Evolutionary conservation across 1,140 invertebrate genomes (phyloP), one percentile per base, ranked within the genome.

Genomic region (Phymastichus coffea): DNA sequence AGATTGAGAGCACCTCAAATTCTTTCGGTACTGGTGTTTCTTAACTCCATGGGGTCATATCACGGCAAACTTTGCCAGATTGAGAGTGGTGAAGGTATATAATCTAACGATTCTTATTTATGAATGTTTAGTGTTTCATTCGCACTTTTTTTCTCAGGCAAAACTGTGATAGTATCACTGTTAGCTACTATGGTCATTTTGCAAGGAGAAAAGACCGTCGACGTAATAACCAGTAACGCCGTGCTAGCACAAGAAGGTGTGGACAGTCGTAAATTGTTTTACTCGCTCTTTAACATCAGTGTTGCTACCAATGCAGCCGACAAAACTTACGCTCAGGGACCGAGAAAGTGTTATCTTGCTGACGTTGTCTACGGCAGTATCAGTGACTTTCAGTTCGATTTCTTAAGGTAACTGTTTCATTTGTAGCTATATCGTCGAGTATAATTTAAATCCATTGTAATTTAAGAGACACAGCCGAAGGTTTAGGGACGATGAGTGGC

Each of bases 331-430:
- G 57, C 58, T 1, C 68, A 70, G 25, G 64, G 58, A 1, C 41
- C 56, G 9, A 67, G 59, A 26, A 57, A 70, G 30, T 61, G 58
- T 23, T 65, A 65, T 33, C 30, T 48, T 0, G 37, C 41, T 0
- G 60, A 65, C 9, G 58, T 75, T 0, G 64, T 76, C 2, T 76
- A 75, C 57, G 74, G 74, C 9, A 65, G 70, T 37, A 51, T 73
- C 22, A 63, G 66, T 2, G 66, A 70, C 47, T 76, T 76, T 52
- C 69, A 76, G 30, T 63, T 68, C 8, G 74, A 76, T 56, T 71
- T 68, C 38, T 48, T 76, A 10, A 48, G 68, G 20, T 60, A 33
- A 33, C 6, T 14, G 30, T 33, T n/a, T n/a, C 30, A 33, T 8
- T 33, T 33, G 30, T 33, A 14, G 30, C 6, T n/a, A 44, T 23